Evolutionary conservation across 2,888 invertebrate species (phyloP).

Genomic region (Salpingus planirostris): DNA sequence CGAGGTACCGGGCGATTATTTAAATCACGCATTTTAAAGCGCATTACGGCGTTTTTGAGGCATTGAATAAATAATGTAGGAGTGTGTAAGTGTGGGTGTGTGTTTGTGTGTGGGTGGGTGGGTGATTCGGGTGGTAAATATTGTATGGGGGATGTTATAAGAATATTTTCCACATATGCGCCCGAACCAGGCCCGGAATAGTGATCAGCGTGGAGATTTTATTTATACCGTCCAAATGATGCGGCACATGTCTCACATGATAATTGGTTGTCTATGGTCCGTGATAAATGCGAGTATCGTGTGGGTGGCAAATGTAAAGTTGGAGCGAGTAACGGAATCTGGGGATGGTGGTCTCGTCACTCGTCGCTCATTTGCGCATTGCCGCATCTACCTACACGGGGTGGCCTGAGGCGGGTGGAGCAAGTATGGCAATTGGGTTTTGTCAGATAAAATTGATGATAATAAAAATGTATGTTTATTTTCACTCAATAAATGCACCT

Average conservation of each 20-base stretch:
- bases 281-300: no score
- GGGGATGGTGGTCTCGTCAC: slow-evolving; percentile 1
- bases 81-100: slow-evolving; percentile 2
- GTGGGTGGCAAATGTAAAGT: slow-evolving; percentile 1
- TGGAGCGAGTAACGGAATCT: slow-evolving; percentile 1
- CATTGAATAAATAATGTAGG: slow-evolving; percentile 13
- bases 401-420: neutral
- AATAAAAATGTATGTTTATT: no score
- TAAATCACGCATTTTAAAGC: slow-evolving; percentile 8
- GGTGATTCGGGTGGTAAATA: slow-evolving; percentile 8
- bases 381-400: no score
- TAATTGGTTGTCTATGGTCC: slow-evolving; percentile 5
- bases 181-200: slow-evolving; percentile 10
- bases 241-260: slow-evolving; percentile 5
- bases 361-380: no score
- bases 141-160: slow-evolving; percentile 12
- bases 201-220: slow-evolving; percentile 10
- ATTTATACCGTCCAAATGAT: slow-evolving; percentile 10
- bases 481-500: no score
- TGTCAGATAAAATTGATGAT: no score
- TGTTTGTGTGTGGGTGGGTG: neutral
- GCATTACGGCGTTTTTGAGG: slow-evolving; percentile 7
- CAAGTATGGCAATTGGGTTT: neutral
- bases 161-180: slow-evolving; percentile 10
- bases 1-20: no score